Base-by-base conservation (phyloP, 2,888 invertebrate genomes). In the Azorinus chamasolen region DNA sequence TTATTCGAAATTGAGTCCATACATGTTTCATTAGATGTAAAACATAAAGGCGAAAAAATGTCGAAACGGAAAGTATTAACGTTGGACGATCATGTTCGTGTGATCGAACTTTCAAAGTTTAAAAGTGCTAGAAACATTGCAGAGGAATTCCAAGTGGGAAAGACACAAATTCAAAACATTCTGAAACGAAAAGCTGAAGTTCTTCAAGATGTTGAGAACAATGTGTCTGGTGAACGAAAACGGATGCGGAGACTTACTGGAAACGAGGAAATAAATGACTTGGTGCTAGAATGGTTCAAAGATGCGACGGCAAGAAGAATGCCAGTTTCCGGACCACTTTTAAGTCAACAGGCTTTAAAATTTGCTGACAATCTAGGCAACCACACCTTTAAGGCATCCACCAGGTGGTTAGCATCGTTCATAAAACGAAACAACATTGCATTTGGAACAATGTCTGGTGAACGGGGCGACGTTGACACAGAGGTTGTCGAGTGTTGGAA, bases 361-460 rank as follows among this genome's bases (percentile, higher is more conserved):
- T 65, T 73, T 61, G 72, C 78, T 6, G 12, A 16, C 20, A 61
- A 75, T 22, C 43, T 78, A 2, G 65, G 46, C 2, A 65, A 41
- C 53, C 54, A 20, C 0, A 37, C 25, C 0, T 69, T 80, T 39
- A 77, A 74, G 55, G 81, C 71, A 25, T 75, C 78, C 1, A 78
- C 62, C 43, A 72, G 78, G 5, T 82, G 75, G 78, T 25, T 82
- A n/a, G 72, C 53, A 5, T 27, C 55, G 24, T 82, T 78, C 48
- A 3, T 46, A 0, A 77, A 73, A 22, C 48, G 78, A 24, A 48
- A 78, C 39, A 62, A 57, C 24, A 74, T 81, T 27, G 65, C 59
- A 4, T 73, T 78, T 46, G 51, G 64, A 16, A 62, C 62, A 18
- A 48, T 61, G 53, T 63, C 61, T 50, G 65, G 72, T 1, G 77